Evolutionary conservation across 1,140 invertebrate species (phyloP), one percentile per base, ranked within the genome.

Genomic region (Pseudomyrmex pallidus): DNA sequence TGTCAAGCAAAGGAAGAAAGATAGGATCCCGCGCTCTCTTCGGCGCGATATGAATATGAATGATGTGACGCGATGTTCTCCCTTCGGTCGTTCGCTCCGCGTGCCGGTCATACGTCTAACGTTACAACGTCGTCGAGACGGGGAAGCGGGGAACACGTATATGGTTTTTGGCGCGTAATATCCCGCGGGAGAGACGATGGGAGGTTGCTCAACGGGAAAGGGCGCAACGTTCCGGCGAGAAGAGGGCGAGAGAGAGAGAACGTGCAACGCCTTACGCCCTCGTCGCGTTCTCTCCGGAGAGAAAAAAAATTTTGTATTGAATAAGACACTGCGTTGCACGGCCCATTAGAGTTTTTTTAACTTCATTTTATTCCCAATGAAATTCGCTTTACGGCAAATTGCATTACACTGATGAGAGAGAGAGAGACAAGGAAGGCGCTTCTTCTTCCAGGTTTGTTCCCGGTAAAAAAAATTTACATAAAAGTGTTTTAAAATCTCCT

Each of bases 31-130:
- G 9, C 12, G 9, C 9, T 48, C 50, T 35, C 68, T 67, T 82
- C 10, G 25, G 25, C 17, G 25, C 17, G 82, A 88, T 91, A 92
- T 92, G 91, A 92, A 92, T 92, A 92, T 92, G 91, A 91, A 92
- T 92, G 90, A 92, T 87, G 84, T 64, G 86, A 73, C 82, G 76
- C 88, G 52, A 76, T 63, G 44, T 57, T 59, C 50, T 59, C 89
- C 82, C 80, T 74, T 84, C 67, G 77, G 85, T 86, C 85, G 82
- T 66, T 72, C 85, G 86, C 66, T 13, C 48, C 12, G 56, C 86
- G 78, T 85, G 90, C 90, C 87, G 86, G 89, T 91, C 91, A 89
- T 90, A 84, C 80, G 88, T 91, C 91, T 90, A 86, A 91, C 85
- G 80, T 90, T 89, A 89, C 87, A 78, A 54, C 46, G 46, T 80